Evolutionary conservation across 2,888 invertebrate species (phyloP), one percentile per base, ranked within the genome.

Genomic region (Lasioglossum lativentre): DNA sequence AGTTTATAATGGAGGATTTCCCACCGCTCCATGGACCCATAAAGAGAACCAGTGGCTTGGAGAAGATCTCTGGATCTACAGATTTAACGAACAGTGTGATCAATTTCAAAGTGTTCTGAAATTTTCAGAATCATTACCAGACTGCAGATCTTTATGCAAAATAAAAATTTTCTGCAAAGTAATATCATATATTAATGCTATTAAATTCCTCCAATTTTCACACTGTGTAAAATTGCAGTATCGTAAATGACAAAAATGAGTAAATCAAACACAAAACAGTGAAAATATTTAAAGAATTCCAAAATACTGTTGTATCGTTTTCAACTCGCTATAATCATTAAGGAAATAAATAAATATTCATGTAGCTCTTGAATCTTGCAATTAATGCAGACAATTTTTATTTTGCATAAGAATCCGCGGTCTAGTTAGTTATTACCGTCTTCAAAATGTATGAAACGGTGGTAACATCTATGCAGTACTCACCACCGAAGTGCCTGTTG

Each of bases 11-110:
- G 78, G 98, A 97, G 1, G 99, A 98, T 96, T 99, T 99, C 88
- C 99, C 99, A 83, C 99, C 98, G 93, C 98, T 98, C 98, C 99
- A 99, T 63, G 99, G 99, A 68, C 99, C 99, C 98, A 99, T 98
- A 93, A 99, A 98, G 8, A 99, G 96, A 78, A 99, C 97, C 93
- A 99, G 96, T 3, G 99, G 99, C 94, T 99, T 99, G 4, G 98
- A 98, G 95, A 98, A 98, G 93, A 99, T 98, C 96, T 99, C 99
- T 2, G 98, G 98, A 95, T 99, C 99, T 96, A 92, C 12, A 47
- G 47, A 71, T 6, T 8, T 16, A 42, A 71, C 14, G 27, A 27
- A n/a, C 40, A 71, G 38, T 12, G 16, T 14, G 23, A 42, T 75
- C 19, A 40, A 23, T 23, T 38, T 34, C 30, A 8, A 63, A 63